These are phyloP conservation scores for Macaria liturata DNA, from an alignment of 2,888 invertebrate genomes.

Conservation along the genomic window DNA sequence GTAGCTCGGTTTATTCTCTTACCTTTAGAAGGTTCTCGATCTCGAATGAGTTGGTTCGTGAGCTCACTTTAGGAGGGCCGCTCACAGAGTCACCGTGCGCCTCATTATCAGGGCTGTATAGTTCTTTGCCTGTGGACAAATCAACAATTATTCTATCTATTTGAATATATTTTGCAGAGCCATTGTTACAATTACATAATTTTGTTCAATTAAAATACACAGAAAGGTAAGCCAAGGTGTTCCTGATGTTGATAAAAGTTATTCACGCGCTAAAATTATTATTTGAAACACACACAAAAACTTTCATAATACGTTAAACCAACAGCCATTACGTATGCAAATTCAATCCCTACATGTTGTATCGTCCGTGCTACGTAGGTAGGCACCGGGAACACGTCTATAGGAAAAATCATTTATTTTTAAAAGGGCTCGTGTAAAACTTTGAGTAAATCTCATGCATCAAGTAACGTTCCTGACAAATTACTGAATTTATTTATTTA, in stretches of 20 bases:
- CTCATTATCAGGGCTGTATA: constrained; percentile 86
- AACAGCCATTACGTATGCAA: constrained; percentile 23
- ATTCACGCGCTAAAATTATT: constrained; percentile 9
- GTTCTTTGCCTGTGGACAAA: constrained; percentile 85
- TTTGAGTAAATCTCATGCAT: constrained; percentile 12
- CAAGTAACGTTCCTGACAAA: background rate
- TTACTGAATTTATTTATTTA: too few species aligned
- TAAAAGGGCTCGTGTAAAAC: constrained; percentile 10
- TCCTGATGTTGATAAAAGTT: constrained; percentile 3
- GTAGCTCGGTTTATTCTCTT: constrained; percentile 13
- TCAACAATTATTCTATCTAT: too few species aligned
- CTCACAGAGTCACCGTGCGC: constrained; percentile 61
- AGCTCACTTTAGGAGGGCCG: constrained; percentile 86
- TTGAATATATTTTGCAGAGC: too few species aligned
- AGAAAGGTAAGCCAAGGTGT: too few species aligned
- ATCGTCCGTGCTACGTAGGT: constrained; percentile 10
- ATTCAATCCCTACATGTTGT: constrained; percentile 17
- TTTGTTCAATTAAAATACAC: too few species aligned
- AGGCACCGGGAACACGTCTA: constrained; percentile 10
- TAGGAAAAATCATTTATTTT: constrained; percentile 21
- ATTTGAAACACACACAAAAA: constrained; percentile 20
- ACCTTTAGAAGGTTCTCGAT: constrained; percentile 97
- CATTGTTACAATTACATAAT: too few species aligned
- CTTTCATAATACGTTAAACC: constrained; percentile 21
- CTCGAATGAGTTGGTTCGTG: constrained; percentile 95